These are phyloP conservation scores for Caradrina clavipalpis DNA, from an alignment of 2,888 invertebrate species.

Conservation along the genomic window DNA sequence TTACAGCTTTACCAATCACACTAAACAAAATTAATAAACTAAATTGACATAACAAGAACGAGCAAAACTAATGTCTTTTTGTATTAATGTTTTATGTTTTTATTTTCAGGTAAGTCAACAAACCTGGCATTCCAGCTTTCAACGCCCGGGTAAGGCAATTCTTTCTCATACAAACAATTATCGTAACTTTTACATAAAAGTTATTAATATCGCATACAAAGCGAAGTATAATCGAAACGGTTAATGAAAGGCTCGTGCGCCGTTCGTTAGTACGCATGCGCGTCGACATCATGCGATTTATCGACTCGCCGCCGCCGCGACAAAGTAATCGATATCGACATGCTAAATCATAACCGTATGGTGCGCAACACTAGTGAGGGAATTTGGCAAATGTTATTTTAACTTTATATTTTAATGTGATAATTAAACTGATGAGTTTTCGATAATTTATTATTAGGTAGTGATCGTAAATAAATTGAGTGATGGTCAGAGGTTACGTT, in stretches of 20 bases:
- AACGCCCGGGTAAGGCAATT: slow-evolving; percentile 45
- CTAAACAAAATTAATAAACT: not conserved
- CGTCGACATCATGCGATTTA: slow-evolving; percentile 79
- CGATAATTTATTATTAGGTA: slow-evolving; percentile 36
- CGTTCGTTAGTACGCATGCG: slow-evolving; percentile 80
- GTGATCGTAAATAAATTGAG: slow-evolving; percentile 33
- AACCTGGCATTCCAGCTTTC: not conserved
- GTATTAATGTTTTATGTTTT: slow-evolving; percentile 27
- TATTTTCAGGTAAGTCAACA: slow-evolving; percentile 52
- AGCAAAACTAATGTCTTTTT: not conserved
- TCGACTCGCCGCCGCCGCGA: slow-evolving; percentile 73
- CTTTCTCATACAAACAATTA: slow-evolving; percentile 74
- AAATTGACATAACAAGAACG: not conserved
- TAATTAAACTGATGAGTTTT: slow-evolving; percentile 40
- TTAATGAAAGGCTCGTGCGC: slow-evolving; percentile 76
- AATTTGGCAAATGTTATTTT: slow-evolving; percentile 34
- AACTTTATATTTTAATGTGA: slow-evolving; percentile 26
- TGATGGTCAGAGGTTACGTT: slow-evolving; percentile 42
- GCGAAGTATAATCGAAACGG: slow-evolving; percentile 80
- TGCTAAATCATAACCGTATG: slow-evolving; percentile 71
- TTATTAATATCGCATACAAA: slow-evolving; percentile 80
- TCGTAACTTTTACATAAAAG: slow-evolving; percentile 81
- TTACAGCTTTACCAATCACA: not conserved
- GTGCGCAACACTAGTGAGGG: slow-evolving; percentile 54
- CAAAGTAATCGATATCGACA: slow-evolving; percentile 83